Evolutionary conservation across 2,797 vertebrate species (phyloP).

Genomic region (Cirrhinus molitorella): DNA sequence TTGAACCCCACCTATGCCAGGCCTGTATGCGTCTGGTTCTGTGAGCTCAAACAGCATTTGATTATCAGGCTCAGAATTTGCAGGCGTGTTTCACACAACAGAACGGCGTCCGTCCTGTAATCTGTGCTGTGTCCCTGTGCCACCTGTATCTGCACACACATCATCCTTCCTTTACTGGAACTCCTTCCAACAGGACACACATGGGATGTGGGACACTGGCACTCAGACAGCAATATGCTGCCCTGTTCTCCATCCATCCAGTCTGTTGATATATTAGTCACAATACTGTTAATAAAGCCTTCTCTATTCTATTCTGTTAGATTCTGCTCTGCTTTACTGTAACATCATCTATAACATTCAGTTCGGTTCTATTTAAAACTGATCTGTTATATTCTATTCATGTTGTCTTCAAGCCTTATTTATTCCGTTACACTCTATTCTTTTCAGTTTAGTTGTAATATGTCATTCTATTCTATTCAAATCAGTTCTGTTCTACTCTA

Average conservation of each 20-base stretch:
- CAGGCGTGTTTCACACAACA: conserved; percentile 55
- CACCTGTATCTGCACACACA: conserved; percentile 51
- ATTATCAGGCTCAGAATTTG: conserved; percentile 43
- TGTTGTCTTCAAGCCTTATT: neutral
- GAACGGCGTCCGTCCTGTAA: conserved; percentile 48
- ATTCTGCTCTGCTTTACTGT: conserved; percentile 8
- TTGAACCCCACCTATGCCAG: conserved; percentile 47
- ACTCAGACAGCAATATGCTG: conserved; percentile 43
- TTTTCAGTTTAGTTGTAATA: neutral
- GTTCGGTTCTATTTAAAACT: neutral
- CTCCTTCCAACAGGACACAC: conserved; percentile 46
- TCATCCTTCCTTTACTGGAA: conserved; percentile 27
- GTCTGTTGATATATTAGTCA: conserved; percentile 43
- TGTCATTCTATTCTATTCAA: neutral
- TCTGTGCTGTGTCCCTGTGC: conserved; percentile 49
- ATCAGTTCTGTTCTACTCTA: neutral
- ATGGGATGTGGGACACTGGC: conserved; percentile 31
- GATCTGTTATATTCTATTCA: neutral
- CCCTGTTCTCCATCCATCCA: conserved; percentile 29
- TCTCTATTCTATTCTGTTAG: neutral
- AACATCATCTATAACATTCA: neutral
- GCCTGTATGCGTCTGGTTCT: conserved; percentile 36
- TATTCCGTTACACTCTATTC: neutral
- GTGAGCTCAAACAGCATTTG: conserved; percentile 35
- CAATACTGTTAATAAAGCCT: conserved; percentile 17